Conservation (phyloP, 2,888 invertebrate genomes). For the Dinocampus coccinellae region DNA sequence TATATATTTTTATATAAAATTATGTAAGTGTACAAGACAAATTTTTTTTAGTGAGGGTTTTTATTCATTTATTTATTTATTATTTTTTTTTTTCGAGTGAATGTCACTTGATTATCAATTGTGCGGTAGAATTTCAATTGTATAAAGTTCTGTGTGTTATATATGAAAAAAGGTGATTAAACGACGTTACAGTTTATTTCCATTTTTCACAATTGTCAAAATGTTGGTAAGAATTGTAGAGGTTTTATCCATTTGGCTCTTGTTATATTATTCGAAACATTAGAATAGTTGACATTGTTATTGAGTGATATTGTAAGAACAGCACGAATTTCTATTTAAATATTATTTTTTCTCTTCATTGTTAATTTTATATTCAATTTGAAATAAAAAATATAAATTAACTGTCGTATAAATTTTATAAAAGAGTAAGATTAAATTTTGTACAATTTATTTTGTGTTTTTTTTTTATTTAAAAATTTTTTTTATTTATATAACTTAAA, state of each 20-base stretch:
- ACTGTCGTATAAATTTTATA: slow-evolving; percentile 10
- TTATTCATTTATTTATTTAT: not conserved
- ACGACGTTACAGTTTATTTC: slow-evolving; percentile 36
- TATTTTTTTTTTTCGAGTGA: not conserved
- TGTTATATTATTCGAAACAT: slow-evolving; percentile 27
- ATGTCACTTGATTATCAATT: not conserved
- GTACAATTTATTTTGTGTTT: not conserved
- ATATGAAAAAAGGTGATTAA: slow-evolving; percentile 16
- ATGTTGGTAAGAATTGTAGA: slow-evolving; percentile 34
- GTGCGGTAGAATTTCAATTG: not conserved
- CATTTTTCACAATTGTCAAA: slow-evolving; percentile 27
- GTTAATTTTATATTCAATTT: not conserved
- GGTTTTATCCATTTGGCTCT: slow-evolving; percentile 33
- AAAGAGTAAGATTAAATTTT: not conserved
- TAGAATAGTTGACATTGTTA: slow-evolving; percentile 24
- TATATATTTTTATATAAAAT: not conserved
- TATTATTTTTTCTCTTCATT: slow-evolving; percentile 1
- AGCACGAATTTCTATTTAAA: not conserved
- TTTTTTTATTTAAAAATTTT: not conserved
- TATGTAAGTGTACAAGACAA: not conserved
- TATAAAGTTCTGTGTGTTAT: not conserved
- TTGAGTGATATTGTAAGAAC: slow-evolving; percentile 28
- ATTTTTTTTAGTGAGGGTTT: not conserved
- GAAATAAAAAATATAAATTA: slow-evolving; percentile 3
- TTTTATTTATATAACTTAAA: not conserved